A percentile compares a stretch with the other conserved stretches of the same genome.
Evolutionary conservation across 2,113 vertebrate genomes (phyloP).

Genomic region (Zootoca vivipara): DNA sequence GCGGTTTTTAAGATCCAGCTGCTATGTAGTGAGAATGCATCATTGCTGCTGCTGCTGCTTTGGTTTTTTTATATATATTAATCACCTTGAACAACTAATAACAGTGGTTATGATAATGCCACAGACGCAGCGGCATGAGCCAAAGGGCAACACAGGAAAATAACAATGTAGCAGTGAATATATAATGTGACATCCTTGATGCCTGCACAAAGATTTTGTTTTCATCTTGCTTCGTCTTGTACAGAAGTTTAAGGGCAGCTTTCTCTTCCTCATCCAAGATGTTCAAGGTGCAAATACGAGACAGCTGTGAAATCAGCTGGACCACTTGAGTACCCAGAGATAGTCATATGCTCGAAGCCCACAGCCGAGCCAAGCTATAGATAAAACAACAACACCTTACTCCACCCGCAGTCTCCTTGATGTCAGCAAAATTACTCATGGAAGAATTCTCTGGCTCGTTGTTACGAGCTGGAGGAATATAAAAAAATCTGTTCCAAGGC

Average conservation of each 20-base stretch:
- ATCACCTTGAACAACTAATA: conserved; percentile 6
- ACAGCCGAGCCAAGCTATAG: conserved; percentile 14
- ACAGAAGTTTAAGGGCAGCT: not conserved
- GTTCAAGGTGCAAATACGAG: not conserved
- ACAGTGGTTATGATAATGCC: conserved; percentile 14
- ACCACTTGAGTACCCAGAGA: not conserved
- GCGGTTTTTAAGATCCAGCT: not conserved
- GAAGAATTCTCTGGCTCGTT: not conserved
- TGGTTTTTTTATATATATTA: not conserved
- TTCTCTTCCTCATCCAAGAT: not conserved
- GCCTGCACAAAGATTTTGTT: not conserved
- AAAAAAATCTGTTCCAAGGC: not conserved
- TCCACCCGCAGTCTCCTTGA: not conserved
- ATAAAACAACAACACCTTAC: conserved; percentile 3
- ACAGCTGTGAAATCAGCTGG: conserved; percentile 25
- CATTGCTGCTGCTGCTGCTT: not conserved
- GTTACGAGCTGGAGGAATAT: not conserved
- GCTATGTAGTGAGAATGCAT: not conserved
- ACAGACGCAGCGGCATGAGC: not conserved
- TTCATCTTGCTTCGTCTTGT: not conserved
- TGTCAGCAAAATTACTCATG: conserved; percentile 13
- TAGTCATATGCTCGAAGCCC: not conserved
- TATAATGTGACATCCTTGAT: not conserved
- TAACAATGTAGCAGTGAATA: not conserved
- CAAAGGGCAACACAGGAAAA: conserved; percentile 8